phyloP scores from a whole-genome alignment of 1,140 invertebrate species.

The Rhopalosiphum padi region DNA sequence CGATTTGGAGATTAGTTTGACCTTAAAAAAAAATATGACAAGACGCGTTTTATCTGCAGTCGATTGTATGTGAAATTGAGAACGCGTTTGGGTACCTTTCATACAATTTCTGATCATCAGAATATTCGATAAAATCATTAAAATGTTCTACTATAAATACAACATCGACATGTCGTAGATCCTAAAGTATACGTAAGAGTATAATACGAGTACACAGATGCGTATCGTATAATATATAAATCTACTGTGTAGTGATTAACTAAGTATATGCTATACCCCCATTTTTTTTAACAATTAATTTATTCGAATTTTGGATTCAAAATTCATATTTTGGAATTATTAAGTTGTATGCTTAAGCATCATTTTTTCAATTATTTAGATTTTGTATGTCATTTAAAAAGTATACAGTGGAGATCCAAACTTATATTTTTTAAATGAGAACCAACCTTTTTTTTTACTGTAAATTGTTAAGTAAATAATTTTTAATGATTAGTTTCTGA shows the following conservation, averaged over 20 bases:
- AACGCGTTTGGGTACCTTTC: background rate
- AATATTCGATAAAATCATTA: background rate
- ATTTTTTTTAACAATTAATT: background rate
- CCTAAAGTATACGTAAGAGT: background rate
- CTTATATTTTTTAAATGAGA: too few relatives aligned
- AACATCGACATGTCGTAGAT: fast-evolving
- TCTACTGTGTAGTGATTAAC: background rate
- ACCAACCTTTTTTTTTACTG: too few relatives aligned
- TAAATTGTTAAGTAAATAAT: background rate
- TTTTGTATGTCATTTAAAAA: background rate
- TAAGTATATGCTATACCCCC: background rate
- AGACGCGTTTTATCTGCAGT: too few relatives aligned
- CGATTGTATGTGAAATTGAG: too few relatives aligned
- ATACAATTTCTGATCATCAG: too few relatives aligned
- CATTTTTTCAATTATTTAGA: background rate
- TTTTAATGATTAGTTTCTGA: background rate
- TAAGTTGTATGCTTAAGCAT: background rate
- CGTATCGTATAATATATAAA: background rate
- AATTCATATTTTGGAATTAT: too few relatives aligned
- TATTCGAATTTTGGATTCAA: too few relatives aligned
- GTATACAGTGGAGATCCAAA: too few relatives aligned
- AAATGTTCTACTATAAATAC: background rate
- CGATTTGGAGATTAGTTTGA: background rate
- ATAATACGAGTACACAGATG: background rate
- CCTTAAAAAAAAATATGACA: background rate